Evolutionary conservation across 2,888 invertebrate species (phyloP).

Genomic region (Scelioninae gen. 2): DNA sequence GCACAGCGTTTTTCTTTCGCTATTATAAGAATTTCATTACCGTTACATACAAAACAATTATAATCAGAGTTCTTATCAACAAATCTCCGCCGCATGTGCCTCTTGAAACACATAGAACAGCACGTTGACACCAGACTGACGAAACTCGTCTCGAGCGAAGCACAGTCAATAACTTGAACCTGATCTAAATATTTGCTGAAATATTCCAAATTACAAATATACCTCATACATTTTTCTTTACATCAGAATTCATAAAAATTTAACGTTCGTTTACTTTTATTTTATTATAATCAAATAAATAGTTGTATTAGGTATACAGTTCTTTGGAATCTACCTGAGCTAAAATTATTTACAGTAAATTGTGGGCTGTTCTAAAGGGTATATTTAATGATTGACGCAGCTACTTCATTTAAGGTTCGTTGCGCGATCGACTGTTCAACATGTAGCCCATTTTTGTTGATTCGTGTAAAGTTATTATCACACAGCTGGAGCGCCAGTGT

Average conservation of each 20-base stretch:
- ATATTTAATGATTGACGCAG: slow-evolving; percentile 24
- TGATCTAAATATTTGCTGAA: slow-evolving; percentile 63
- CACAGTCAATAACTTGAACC: slow-evolving; percentile 63
- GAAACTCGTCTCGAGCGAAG: slow-evolving; percentile 67
- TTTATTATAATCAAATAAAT: not conserved
- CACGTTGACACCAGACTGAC: slow-evolving; percentile 75
- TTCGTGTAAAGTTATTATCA: slow-evolving; percentile 58
- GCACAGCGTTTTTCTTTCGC: slow-evolving; percentile 74
- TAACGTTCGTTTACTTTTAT: not conserved
- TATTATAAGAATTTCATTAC: slow-evolving; percentile 61
- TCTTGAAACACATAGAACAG: slow-evolving; percentile 75
- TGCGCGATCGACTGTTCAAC: not conserved
- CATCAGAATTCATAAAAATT: too few relatives aligned
- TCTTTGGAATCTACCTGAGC: slow-evolving; percentile 66
- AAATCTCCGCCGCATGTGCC: slow-evolving; percentile 75
- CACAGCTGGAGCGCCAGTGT: slow-evolving; percentile 68
- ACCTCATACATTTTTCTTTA: slow-evolving; percentile 29
- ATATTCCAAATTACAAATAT: slow-evolving; percentile 65
- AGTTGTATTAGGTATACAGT: slow-evolving; percentile 31
- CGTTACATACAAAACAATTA: slow-evolving; percentile 70
- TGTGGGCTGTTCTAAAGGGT: slow-evolving; percentile 11
- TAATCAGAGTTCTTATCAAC: slow-evolving; percentile 74
- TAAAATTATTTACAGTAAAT: slow-evolving; percentile 56
- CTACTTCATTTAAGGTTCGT: slow-evolving; percentile 18
- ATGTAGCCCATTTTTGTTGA: slow-evolving; percentile 12